Evolutionary conservation across 2,888 invertebrate species (phyloP).

Genomic region (Allophyes oxyacanthae): DNA sequence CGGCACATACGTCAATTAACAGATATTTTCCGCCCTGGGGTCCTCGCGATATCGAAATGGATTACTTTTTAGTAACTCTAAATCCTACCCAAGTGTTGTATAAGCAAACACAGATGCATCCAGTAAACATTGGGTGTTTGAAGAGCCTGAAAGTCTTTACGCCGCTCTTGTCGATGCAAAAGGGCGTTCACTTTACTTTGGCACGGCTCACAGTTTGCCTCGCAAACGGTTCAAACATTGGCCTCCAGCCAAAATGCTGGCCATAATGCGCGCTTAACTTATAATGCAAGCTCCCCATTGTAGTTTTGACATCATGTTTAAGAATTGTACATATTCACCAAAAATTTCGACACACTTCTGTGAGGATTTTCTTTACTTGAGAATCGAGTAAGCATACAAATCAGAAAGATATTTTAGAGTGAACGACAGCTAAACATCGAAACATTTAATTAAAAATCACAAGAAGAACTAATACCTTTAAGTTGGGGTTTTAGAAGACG

Average conservation of each 20-base stretch:
- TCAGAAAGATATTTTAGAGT: too few relatives aligned
- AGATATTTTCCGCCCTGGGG: too few relatives aligned
- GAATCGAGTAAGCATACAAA: too few relatives aligned
- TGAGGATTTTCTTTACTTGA: too few relatives aligned
- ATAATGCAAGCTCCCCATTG: conserved; percentile 59
- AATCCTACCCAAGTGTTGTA: conserved; percentile 6
- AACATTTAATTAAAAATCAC: too few relatives aligned
- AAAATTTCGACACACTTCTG: not conserved
- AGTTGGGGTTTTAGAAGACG: too few relatives aligned
- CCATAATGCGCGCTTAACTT: conserved; percentile 67
- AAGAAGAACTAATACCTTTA: too few relatives aligned
- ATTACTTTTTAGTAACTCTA: too few relatives aligned
- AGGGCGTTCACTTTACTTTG: conserved; percentile 75
- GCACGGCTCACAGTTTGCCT: conserved; percentile 68
- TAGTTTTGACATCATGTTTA: conserved; percentile 55
- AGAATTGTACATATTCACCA: conserved; percentile 16
- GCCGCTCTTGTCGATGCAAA: conserved; percentile 68
- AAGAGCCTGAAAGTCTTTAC: conserved; percentile 69
- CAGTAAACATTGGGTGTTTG: conserved; percentile 57
- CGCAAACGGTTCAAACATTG: conserved; percentile 73
- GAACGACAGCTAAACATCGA: too few relatives aligned
- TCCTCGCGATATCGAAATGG: too few relatives aligned
- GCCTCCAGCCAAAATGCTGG: conserved; percentile 69
- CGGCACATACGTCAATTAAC: too few relatives aligned
- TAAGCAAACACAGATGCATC: conserved; percentile 41